A percentile compares a stretch with the other conserved stretches of the same genome.
phyloP scores from a whole-genome alignment of 2,113 vertebrate genomes.

The Mugil cephalus region DNA sequence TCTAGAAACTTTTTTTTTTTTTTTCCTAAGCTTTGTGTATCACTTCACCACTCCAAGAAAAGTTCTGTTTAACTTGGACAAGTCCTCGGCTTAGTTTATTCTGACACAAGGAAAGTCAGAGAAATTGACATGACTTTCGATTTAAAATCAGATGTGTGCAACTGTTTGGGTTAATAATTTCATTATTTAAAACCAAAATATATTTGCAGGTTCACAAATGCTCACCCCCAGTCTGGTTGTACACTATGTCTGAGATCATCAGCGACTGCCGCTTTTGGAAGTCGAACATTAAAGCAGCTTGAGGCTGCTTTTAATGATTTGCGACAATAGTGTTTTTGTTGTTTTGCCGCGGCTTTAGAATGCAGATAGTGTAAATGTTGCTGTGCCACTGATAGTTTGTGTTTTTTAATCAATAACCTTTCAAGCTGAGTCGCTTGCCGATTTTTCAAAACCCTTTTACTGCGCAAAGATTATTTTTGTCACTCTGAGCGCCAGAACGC shows the following conservation, averaged over 20 bases:
- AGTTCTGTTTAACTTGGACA: constrained; percentile 11
- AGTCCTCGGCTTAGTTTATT: constrained; percentile 6
- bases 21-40: constrained; percentile 8
- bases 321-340: not conserved
- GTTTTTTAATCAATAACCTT: constrained; percentile 14
- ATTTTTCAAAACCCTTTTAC: not conserved
- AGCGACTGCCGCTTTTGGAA: constrained; percentile 19
- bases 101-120: constrained; percentile 12
- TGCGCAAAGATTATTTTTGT: not conserved
- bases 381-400: constrained; percentile 8
- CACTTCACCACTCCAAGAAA: constrained; percentile 16
- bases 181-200: not conserved
- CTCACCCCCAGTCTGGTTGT: not conserved
- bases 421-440: not conserved
- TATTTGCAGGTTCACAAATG: not conserved
- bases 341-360: not conserved
- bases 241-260: constrained; percentile 3
- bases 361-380: not conserved
- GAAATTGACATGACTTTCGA: not conserved
- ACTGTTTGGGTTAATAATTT: not conserved
- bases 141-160: not conserved
- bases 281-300: constrained; percentile 16
- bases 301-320: constrained; percentile 33
- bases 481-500: not conserved
- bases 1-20: constrained; percentile 13